Percentiles rank a stretch among this genome's conserved stretches.
Conservation (phyloP, 2,888 invertebrate genomes). For the Teleogryllus oceanicus region DNA sequence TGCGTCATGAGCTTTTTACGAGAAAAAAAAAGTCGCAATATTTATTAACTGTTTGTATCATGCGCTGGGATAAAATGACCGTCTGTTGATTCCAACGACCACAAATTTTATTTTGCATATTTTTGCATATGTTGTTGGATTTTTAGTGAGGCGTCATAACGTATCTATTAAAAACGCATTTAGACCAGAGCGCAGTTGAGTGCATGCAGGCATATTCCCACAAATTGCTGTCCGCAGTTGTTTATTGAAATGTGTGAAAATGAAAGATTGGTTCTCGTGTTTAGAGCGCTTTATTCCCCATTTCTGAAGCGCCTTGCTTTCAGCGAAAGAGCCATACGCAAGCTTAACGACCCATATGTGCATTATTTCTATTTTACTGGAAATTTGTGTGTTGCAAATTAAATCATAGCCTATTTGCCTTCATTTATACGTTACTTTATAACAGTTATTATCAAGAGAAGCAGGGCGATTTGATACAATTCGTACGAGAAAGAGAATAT, state of each 20-base stretch:
- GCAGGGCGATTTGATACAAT: too few relatives aligned
- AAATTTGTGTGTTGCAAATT: slow-evolving; percentile 4
- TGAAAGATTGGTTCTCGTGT: slow-evolving; percentile 1
- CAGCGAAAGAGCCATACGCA: neutral
- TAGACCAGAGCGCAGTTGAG: neutral
- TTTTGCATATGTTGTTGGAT: slow-evolving; percentile 18
- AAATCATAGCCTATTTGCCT: slow-evolving; percentile 5
- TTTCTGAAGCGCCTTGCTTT: neutral
- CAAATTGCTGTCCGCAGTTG: slow-evolving; percentile 9
- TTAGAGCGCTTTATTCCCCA: neutral
- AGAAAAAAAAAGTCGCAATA: neutral
- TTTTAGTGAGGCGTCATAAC: slow-evolving; percentile 8
- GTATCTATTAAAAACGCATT: slow-evolving; percentile 18
- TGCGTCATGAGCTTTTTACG: neutral
- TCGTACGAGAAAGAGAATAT: too few relatives aligned
- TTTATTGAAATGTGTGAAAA: slow-evolving; percentile 18
- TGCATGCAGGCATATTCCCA: neutral
- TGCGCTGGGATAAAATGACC: slow-evolving; percentile 18
- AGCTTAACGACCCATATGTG: neutral
- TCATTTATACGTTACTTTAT: neutral
- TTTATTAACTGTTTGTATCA: slow-evolving; percentile 18
- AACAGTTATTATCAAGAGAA: too few relatives aligned
- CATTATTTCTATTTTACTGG: neutral
- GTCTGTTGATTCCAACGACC: slow-evolving; percentile 9
- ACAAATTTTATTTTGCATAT: slow-evolving; percentile 18